Evolutionary conservation across 2,888 invertebrate species (phyloP).

Genomic region (Zeuzera pyrina): DNA sequence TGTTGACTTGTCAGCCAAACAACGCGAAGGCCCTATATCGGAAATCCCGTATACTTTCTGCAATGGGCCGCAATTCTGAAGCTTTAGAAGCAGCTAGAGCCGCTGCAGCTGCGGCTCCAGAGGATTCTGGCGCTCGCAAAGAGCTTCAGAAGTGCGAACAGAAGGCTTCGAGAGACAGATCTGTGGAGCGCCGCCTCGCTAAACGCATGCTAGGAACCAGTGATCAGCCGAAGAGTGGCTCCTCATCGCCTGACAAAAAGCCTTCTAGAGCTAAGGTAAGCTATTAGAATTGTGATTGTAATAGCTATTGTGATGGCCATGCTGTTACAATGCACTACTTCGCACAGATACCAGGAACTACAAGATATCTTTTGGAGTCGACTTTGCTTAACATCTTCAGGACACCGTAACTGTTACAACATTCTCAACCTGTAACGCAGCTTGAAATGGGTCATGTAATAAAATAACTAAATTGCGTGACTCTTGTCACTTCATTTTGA

Average conservation of each 20-base stretch:
- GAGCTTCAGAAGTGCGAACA: constrained; percentile 1
- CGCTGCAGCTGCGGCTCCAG: constrained; percentile 52
- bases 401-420: no score
- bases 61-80: constrained; percentile 75
- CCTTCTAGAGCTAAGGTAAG: constrained; percentile 49
- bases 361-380: no score
- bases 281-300: no score
- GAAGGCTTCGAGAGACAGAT: constrained; percentile 43
- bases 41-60: constrained; percentile 70
- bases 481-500: no score
- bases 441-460: no score
- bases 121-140: constrained; percentile 42
- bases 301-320: no score
- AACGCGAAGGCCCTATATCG: constrained; percentile 94
- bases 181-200: constrained; percentile 33
- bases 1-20: constrained; percentile 86
- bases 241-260: constrained; percentile 41
- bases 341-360: no score
- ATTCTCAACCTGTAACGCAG: no score
- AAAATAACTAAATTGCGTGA: no score
- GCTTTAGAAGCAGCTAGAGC: constrained; percentile 75
- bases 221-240: constrained; percentile 16
- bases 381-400: no score
- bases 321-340: no score
- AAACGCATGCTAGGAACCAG: constrained; percentile 33